Evolutionary conservation across 2,888 invertebrate genomes (phyloP), one percentile per base, ranked within the genome.

Genomic region (Troilus luridus): DNA sequence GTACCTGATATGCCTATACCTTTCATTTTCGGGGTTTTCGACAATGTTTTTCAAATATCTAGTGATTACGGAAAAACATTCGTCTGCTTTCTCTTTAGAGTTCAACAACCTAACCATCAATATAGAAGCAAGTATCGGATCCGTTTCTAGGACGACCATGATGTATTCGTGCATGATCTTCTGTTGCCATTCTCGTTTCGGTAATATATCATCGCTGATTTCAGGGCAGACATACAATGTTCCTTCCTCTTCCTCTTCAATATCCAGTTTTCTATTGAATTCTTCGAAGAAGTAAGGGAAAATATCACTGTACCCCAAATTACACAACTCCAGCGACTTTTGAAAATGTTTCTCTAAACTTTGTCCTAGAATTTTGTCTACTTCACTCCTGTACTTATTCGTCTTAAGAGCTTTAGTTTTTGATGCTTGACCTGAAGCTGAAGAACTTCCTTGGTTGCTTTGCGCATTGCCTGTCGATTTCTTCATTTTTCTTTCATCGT

Each of bases 1-100:
- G 27, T 54, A 89, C 54, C 64, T 89, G 19, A 89, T 89, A n/a
- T 54, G 27, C 5, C 89, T 62, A 14, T 64, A 89, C 54, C 62
- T 89, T 2, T 89, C 89, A 64, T 89, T 64, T 27, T 89, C 54
- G 11, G 89, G 89, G 12, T 89, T n/a, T 41, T 64, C 62, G 21
- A 89, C 12, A 0, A 89, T 60, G n/a, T 89, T 89, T 54, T 64
- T 89, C 14, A 89, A 89, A n/a, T 89, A 89, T n/a, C 62, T 89
- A 10, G 27, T 62, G 11, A 89, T 62, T 11, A 89, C n/a, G 2
- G 60, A 64, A 62, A 89, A 54, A 27, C 89, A 89, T 60, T 89
- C 89, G 59, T 64, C 62, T 0, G 54, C 19, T 54, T 64, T 27
- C n/a, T 67, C 67, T 67, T 89, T 54, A 54, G 89, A 7, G 12